These are phyloP conservation scores for Drosophila navojoa DNA, from an alignment of 1,140 invertebrate species.

Conservation along the genomic window DNA sequence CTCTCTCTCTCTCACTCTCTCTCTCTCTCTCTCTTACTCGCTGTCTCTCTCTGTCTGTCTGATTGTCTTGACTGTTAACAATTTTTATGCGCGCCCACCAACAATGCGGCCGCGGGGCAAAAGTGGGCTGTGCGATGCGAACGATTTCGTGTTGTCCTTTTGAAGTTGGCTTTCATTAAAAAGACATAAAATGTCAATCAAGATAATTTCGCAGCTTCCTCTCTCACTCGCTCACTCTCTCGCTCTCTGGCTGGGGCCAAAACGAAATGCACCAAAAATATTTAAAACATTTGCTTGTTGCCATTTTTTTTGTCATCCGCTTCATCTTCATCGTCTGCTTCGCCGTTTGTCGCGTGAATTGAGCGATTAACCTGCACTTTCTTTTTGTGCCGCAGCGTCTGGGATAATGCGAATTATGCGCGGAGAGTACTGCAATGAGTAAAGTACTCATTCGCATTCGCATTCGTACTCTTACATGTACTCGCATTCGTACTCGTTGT, in stretches of 20 bases:
- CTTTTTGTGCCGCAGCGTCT: constrained; percentile 32
- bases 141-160: constrained; percentile 46
- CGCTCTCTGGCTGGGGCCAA: constrained; percentile 5
- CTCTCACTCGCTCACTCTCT: neutral
- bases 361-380: constrained; percentile 67
- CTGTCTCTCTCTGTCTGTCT: neutral
- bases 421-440: neutral
- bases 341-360: constrained; percentile 38
- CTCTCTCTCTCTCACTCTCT: neutral
- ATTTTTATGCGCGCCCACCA: constrained; percentile 63
- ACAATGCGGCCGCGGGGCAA: constrained; percentile 36
- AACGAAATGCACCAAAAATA: constrained; percentile 18
- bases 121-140: constrained; percentile 34
- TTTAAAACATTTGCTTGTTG: constrained; percentile 9
- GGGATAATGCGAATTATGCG: constrained; percentile 9
- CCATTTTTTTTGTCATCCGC: constrained; percentile 1
- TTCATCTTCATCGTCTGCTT: neutral
- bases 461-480: constrained; percentile 1
- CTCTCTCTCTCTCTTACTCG: neutral
- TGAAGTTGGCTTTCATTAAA: constrained; percentile 53
- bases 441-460: neutral
- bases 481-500: neutral
- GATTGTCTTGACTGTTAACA: constrained; percentile 16
- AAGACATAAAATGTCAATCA: constrained; percentile 64
- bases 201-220: constrained; percentile 47